phyloP scores from a whole-genome alignment of 1,140 invertebrate species.

The Stegodyphus mimosarum region DNA sequence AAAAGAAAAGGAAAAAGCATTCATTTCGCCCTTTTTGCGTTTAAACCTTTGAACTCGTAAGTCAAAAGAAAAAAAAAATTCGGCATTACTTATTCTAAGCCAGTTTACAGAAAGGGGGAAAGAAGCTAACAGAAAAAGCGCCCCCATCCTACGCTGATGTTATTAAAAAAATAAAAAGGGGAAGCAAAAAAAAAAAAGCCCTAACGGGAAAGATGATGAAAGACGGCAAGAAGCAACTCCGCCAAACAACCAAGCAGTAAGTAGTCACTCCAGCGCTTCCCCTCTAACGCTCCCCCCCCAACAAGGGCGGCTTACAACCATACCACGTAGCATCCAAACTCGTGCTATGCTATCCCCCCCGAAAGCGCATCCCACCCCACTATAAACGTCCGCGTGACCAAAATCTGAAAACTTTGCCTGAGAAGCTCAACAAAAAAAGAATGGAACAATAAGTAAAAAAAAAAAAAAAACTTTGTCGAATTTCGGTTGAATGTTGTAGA shows the following conservation, averaged over 20 bases:
- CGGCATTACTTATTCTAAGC: not conserved
- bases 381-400: constrained; percentile 10
- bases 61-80: not conserved
- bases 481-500: constrained; percentile 6
- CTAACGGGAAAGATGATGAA: constrained; percentile 6
- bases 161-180: not conserved
- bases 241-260: constrained; percentile 3
- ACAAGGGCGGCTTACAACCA: constrained; percentile 19
- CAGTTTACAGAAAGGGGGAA: not conserved
- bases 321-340: not conserved
- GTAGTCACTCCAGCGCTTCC: not conserved
- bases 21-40: not conserved
- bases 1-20: not conserved
- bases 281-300: not conserved
- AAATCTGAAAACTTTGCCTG: not conserved
- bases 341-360: not conserved
- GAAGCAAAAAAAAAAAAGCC: not conserved
- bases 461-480: not conserved
- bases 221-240: constrained; percentile 1
- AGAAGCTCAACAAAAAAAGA: not conserved
- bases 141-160: not conserved
- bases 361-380: not conserved
- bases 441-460: not conserved
- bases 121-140: not conserved
- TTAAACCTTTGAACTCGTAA: constrained; percentile 5